Evolutionary conservation across 2,797 vertebrate species (phyloP).

Genomic region (Crypturellus tataupa): DNA sequence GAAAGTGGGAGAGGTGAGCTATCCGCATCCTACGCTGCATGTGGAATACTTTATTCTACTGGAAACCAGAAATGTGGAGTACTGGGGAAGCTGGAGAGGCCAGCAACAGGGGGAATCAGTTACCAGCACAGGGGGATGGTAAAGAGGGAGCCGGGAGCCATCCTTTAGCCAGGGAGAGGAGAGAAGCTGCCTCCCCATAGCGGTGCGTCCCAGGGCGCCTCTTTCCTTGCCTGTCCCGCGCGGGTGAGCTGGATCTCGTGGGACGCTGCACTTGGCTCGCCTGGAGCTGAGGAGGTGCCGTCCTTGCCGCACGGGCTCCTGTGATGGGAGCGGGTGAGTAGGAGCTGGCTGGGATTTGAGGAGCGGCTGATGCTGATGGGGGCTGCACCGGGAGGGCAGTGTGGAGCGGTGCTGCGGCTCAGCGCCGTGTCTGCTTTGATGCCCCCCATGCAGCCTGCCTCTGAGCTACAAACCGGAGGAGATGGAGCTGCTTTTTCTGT

Average conservation of each 20-base stretch:
- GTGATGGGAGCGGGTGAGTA: not conserved
- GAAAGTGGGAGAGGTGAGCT: not conserved
- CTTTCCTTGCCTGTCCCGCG: not conserved
- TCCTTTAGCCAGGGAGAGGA: not conserved
- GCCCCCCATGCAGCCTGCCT: not conserved
- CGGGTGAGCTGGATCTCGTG: not conserved
- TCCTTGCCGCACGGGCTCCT: not conserved
- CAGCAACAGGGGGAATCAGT: not conserved
- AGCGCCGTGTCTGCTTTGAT: not conserved
- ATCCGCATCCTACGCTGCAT: not conserved
- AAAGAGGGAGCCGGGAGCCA: not conserved
- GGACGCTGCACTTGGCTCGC: not conserved
- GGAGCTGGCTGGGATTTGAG: not conserved
- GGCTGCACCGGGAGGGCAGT: not conserved
- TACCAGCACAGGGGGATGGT: accelerated
- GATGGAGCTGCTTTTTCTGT: not conserved
- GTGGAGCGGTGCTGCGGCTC: not conserved
- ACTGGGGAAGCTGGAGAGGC: not conserved
- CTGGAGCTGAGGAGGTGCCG: not conserved
- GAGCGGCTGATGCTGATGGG: not conserved
- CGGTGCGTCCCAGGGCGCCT: not conserved
- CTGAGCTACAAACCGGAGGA: not conserved
- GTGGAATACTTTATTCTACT: not conserved
- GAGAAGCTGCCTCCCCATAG: not conserved
- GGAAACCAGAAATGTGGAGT: not conserved